phyloP scores from a whole-genome alignment of 2,888 invertebrate genomes.

The Agrotis puta region DNA sequence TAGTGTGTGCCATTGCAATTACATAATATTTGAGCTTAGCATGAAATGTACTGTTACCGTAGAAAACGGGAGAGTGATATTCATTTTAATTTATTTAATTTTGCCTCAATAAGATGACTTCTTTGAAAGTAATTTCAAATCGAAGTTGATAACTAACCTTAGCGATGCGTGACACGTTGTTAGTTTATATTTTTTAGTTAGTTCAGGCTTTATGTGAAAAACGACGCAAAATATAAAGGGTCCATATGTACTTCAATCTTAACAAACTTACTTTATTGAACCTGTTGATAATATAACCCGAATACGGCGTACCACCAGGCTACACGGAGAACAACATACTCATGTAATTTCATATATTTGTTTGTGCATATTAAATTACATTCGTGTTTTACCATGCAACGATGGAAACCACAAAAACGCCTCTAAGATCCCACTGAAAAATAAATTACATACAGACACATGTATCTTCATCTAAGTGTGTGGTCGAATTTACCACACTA shows the following conservation, averaged over 20 bases:
- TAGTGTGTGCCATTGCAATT: not conserved
- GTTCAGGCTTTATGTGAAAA: too few species aligned
- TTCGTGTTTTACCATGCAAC: not conserved
- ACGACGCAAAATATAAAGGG: too few species aligned
- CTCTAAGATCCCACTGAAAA: conserved; percentile 23
- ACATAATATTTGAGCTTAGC: not conserved
- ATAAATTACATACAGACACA: conserved; percentile 43
- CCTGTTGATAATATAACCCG: conserved; percentile 14
- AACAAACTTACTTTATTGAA: not conserved
- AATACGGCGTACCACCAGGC: not conserved
- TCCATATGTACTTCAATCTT: too few species aligned
- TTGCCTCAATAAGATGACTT: too few species aligned
- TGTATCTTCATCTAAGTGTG: conserved; percentile 27
- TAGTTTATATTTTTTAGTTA: too few species aligned
- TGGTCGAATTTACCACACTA: conserved; percentile 46
- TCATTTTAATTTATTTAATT: too few species aligned
- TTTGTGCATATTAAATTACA: conserved; percentile 22
- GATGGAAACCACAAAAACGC: not conserved
- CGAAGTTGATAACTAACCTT: not conserved
- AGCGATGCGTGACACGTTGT: not conserved
- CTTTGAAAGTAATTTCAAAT: not conserved
- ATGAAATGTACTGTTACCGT: too few species aligned
- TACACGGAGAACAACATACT: not conserved
- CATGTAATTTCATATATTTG: conserved; percentile 2
- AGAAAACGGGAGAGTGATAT: too few species aligned